These are phyloP conservation scores for Tipula helvola DNA, from an alignment of 2,888 invertebrate species.

Conservation along the genomic window DNA sequence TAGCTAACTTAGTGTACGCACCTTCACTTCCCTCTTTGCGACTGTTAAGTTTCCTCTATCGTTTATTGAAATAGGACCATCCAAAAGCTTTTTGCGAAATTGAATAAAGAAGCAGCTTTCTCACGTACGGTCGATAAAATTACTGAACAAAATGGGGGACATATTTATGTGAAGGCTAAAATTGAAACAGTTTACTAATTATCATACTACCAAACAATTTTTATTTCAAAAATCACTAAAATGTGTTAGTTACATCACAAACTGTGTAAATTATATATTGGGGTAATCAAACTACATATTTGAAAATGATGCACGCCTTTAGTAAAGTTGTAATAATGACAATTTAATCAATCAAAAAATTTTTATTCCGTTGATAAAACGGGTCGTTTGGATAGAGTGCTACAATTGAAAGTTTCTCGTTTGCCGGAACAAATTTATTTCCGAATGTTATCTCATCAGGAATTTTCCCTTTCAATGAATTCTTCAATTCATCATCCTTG, in stretches of 20 bases:
- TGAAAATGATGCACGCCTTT: not conserved
- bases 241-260: not conserved
- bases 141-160: too few species aligned
- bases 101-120: too few species aligned
- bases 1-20: too few species aligned
- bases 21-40: too few species aligned
- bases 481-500: not conserved
- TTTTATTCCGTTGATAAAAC: not conserved
- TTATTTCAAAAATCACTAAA: too few species aligned
- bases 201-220: too few species aligned
- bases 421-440: conserved; percentile 13
- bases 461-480: not conserved
- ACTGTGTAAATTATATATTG: not conserved
- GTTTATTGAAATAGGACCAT: too few species aligned
- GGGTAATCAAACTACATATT: not conserved
- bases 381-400: not conserved
- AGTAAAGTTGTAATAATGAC: not conserved
- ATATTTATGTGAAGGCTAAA: too few species aligned
- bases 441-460: conserved; percentile 13
- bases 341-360: not conserved
- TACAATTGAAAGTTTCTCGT: not conserved
- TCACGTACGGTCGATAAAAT: too few species aligned
- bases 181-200: too few species aligned
- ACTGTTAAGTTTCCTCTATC: too few species aligned
- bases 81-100: too few species aligned